Evolutionary conservation across 23 tunicate species (phyloP).

Genomic region (Aplidium turbinatum): DNA sequence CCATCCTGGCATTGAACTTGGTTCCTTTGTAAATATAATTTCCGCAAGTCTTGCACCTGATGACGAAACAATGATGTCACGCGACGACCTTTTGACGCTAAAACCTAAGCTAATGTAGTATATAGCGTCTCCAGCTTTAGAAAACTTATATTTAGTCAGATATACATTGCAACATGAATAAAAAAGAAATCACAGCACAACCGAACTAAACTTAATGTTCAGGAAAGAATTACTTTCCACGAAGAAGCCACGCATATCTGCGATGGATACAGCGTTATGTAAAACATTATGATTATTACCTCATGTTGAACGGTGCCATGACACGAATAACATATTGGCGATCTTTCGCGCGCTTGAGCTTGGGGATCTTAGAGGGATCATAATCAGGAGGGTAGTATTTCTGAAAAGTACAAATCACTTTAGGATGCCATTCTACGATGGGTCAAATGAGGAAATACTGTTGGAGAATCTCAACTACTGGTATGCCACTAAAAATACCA

Average conservation of each 20-base stretch:
- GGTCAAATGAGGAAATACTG: too few species aligned
- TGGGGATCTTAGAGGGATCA: slow-evolving; percentile 96
- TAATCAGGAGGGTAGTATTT: slow-evolving; percentile 99
- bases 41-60: slow-evolving; percentile 96
- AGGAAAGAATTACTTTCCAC: background rate
- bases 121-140: too few species aligned
- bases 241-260: too few species aligned
- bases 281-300: too few species aligned
- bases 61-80: background rate
- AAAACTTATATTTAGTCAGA: too few species aligned
- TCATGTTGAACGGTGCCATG: slow-evolving; percentile 99
- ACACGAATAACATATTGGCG: slow-evolving; percentile 94
- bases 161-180: background rate
- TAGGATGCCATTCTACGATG: too few species aligned
- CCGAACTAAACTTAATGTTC: background rate
- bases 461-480: too few species aligned
- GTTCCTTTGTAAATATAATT: slow-evolving; percentile 99
- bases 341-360: slow-evolving; percentile 84
- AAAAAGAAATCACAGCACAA: background rate
- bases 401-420: slow-evolving; percentile 36
- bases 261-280: too few species aligned
- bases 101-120: too few species aligned
- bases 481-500: too few species aligned
- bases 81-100: too few species aligned
- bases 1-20: slow-evolving; percentile 97